Evolutionary conservation across 37 sponge, comb jelly and placozoan genomes (phyloP).

Genomic region (Geodia barretti): DNA sequence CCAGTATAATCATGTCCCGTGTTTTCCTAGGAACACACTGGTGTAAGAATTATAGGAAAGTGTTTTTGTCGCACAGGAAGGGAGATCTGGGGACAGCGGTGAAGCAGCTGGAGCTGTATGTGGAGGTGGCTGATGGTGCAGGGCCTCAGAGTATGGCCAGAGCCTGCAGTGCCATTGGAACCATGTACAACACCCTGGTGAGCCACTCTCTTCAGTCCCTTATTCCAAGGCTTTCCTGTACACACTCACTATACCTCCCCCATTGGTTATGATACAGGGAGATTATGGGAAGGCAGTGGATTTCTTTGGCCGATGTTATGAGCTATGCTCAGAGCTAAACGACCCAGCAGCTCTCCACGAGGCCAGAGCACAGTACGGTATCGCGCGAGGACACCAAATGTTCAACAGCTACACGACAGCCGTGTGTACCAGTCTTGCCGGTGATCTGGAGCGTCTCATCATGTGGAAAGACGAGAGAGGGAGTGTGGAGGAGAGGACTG

Average conservation of each 20-base stretch:
- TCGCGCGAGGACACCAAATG: conserved; percentile 66
- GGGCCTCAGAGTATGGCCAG: conserved; percentile 31
- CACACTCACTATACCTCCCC: neutral
- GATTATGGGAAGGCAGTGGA: conserved; percentile 79
- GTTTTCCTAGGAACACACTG: neutral
- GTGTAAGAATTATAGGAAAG: neutral
- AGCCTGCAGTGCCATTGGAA: conserved; percentile 84
- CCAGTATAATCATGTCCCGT: neutral
- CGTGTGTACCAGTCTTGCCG: neutral
- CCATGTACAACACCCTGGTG: conserved; percentile 80
- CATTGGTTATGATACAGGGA: conserved; percentile 34
- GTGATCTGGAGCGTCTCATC: conserved; percentile 21
- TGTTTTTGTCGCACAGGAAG: conserved; percentile 37
- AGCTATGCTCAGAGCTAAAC: conserved; percentile 43
- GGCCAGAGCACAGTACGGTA: conserved; percentile 80
- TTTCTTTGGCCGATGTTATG: conserved; percentile 65
- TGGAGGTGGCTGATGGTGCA: conserved; percentile 64
- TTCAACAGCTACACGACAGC: conserved; percentile 31
- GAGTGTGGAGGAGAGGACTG: too few relatives aligned
- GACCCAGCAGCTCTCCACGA: conserved; percentile 34
- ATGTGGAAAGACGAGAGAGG: conserved; percentile 60
- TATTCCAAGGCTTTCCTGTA: too few relatives aligned
- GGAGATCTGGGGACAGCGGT: conserved; percentile 82
- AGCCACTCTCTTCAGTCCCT: neutral
- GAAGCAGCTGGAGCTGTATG: conserved; percentile 78